A percentile compares a stretch with the other conserved stretches of the same genome.
Conservation (phyloP, 2,888 invertebrate genomes). For the Cacoxenus indagator region DNA sequence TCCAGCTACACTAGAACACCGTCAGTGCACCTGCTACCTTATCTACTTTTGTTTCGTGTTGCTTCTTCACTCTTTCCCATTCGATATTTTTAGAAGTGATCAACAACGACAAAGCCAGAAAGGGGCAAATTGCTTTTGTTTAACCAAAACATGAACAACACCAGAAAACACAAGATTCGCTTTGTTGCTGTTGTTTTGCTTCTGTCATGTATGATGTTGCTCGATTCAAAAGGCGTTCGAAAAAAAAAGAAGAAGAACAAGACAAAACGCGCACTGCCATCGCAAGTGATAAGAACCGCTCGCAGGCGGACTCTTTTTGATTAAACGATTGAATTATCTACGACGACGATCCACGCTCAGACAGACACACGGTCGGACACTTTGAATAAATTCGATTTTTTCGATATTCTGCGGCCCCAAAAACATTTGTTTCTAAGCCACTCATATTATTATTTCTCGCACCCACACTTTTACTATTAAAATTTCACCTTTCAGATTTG, state of each 20-base stretch:
- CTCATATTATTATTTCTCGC: neutral
- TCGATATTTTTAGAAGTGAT: slow-evolving; percentile 10
- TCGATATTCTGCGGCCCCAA: neutral
- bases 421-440: neutral
- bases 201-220: neutral
- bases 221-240: neutral
- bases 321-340: neutral
- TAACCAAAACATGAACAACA: neutral
- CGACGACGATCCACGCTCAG: neutral
- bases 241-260: neutral
- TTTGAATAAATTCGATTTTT: neutral
- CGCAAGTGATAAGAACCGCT: neutral
- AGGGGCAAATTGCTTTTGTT: neutral
- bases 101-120: slow-evolving; percentile 21
- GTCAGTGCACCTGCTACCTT: neutral
- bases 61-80: slow-evolving; percentile 6
- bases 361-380: neutral
- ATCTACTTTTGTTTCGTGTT: neutral
- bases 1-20: too few species aligned
- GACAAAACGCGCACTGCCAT: neutral
- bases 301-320: neutral
- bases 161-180: too few species aligned
- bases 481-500: slow-evolving; percentile 14
- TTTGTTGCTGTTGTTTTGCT: neutral
- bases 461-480: slow-evolving; percentile 10